Base-by-base conservation (phyloP, 2,113 vertebrate species). In the Sprattus sprattus region DNA sequence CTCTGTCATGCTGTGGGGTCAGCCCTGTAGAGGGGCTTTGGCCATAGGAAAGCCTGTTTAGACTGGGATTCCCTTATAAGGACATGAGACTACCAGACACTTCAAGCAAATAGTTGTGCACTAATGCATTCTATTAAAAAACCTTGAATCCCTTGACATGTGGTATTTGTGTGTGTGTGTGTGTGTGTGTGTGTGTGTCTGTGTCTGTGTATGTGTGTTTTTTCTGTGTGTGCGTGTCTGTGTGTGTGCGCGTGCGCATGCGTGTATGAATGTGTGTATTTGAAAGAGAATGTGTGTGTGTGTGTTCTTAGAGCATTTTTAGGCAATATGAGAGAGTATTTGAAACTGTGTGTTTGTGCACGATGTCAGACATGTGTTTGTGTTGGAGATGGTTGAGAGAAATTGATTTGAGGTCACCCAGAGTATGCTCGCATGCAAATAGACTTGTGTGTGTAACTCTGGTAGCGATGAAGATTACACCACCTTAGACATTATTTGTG, bases 1-100 rank as follows among this genome's bases (percentile, higher is more conserved):
- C 57, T 64, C 5, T 15, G 2, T 1, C 64, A 71, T 71, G 25
- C 9, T 13, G 64, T 13, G 25, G n/a, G n/a, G 64, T 28, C 25
- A 2, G 64, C 10, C 10, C n/a, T 71, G 64, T 6, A 71, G n/a
- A 25, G 32, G 32, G 64, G n/a, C 82, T 52, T 22, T 15, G 83
- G 83, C 60, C 83, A 83, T 32, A 71, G 20, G 83, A 32, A 32
- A 85, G 82, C 82, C 57, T 85, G 84, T 89, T 86, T 83, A 83
- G 46, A 87, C 85, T 88, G 32, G 50, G 50, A 81, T 92, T 49
- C 81, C 91, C 92, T 87, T 91, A 91, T 78, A 92, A 91, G 92
- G 90, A 86, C 57, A 87, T 83, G 84, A 87, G 83, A 86, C 75
- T 45, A 85, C 84, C 82, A 85, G 86, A 87, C 83, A 88, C 88